Evolutionary conservation across 2,888 invertebrate species (phyloP).

Genomic region (Zygaena filipendulae): DNA sequence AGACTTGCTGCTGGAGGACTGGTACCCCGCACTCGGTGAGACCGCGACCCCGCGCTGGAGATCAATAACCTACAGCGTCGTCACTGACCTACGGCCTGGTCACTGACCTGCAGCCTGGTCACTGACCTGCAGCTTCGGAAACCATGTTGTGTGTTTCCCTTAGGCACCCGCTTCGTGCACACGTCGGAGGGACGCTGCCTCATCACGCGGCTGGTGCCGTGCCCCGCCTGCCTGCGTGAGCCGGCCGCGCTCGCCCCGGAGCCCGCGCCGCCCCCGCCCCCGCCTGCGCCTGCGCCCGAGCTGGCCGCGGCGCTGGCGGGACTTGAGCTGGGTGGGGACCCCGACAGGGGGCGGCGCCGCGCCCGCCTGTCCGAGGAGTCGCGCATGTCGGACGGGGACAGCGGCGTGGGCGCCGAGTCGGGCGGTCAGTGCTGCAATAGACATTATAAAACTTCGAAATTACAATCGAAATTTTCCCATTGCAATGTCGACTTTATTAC

Average conservation of each 20-base stretch:
- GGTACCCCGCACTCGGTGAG: slow-evolving; percentile 90
- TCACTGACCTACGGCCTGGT: neutral
- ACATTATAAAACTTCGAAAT: too few species aligned
- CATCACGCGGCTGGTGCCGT: slow-evolving; percentile 93
- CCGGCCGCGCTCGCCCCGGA: slow-evolving; percentile 18
- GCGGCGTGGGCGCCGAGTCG: slow-evolving; percentile 87
- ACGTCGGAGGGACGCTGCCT: slow-evolving; percentile 96
- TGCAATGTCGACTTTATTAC: too few species aligned
- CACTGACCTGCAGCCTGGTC: too few species aligned
- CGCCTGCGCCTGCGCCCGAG: slow-evolving; percentile 10
- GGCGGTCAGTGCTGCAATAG: slow-evolving; percentile 50
- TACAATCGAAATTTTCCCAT: too few species aligned
- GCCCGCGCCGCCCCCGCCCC: slow-evolving; percentile 23
- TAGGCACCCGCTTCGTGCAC: slow-evolving; percentile 97
- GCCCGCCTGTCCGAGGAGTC: slow-evolving; percentile 75
- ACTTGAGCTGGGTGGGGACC: slow-evolving; percentile 26
- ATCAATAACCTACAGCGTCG: neutral
- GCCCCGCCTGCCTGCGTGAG: slow-evolving; percentile 81
- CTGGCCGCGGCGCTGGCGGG: slow-evolving; percentile 31
- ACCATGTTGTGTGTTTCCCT: too few species aligned
- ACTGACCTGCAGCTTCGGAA: too few species aligned
- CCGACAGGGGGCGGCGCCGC: slow-evolving; percentile 26
- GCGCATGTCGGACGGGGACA: slow-evolving; percentile 85
- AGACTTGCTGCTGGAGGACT: slow-evolving; percentile 95
- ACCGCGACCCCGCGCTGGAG: too few species aligned